Evolutionary conservation across 1,140 invertebrate genomes (phyloP).

Genomic region (Hetaerina americana): DNA sequence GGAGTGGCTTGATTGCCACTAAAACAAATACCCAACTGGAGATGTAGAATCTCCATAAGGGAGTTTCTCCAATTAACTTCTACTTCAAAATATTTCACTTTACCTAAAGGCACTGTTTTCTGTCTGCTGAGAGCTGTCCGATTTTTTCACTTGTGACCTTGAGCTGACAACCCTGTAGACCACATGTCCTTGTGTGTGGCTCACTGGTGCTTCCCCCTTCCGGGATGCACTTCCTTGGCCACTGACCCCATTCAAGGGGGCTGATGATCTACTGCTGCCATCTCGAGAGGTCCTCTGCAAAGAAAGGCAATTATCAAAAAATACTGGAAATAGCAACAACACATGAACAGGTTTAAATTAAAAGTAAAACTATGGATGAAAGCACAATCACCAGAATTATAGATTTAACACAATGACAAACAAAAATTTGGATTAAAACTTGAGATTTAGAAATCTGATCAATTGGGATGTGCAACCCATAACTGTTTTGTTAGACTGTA

Average conservation of each 20-base stretch:
- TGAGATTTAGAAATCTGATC: too few species aligned
- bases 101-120: constrained; percentile 41
- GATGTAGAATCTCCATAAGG: too few species aligned
- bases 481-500: too few species aligned
- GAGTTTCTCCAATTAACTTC: too few species aligned
- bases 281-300: neutral
- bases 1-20: too few species aligned
- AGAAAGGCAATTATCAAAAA: neutral
- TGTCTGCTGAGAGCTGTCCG: constrained; percentile 43
- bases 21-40: too few species aligned
- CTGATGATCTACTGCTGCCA: neutral
- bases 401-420: too few species aligned
- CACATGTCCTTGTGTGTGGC: constrained; percentile 16
- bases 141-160: constrained; percentile 36
- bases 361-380: neutral
- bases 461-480: too few species aligned
- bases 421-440: too few species aligned
- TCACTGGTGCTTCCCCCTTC: neutral
- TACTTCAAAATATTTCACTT: too few species aligned
- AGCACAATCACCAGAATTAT: too few species aligned
- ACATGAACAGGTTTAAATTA: too few species aligned
- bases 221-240: neutral
- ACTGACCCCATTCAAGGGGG: neutral
- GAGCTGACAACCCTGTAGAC: constrained; percentile 34
- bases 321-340: neutral